Percentiles rank a stretch among this genome's conserved stretches.
Conservation (phyloP, 2,113 vertebrate genomes). For the Cygnus atratus region DNA sequence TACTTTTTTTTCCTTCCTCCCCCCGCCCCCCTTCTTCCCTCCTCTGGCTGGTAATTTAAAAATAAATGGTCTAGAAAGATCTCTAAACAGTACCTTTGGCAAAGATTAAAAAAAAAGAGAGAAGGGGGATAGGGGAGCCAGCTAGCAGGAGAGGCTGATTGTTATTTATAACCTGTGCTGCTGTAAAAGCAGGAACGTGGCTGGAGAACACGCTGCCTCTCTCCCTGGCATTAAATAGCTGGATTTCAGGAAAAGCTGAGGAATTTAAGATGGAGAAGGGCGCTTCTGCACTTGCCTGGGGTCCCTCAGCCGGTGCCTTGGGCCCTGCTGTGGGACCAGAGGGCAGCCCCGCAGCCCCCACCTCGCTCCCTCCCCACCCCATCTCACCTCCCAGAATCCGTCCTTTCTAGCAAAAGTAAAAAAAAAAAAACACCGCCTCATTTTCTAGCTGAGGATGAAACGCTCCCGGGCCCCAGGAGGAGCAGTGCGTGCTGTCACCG, state of each 20-base stretch:
- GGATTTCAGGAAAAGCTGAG: conserved; percentile 4
- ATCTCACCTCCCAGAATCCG: not conserved
- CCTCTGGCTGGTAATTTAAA: conserved; percentile 83
- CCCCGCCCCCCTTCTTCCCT: conserved; percentile 57
- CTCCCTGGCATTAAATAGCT: not conserved
- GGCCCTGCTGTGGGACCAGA: not conserved
- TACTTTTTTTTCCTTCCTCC: not conserved
- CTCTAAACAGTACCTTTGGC: conserved; percentile 82
- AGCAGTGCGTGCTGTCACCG: no score
- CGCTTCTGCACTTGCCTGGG: not conserved
- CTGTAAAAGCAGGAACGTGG: conserved; percentile 12
- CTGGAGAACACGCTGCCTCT: not conserved
- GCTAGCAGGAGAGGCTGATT: conserved; percentile 43
- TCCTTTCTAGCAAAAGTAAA: not conserved
- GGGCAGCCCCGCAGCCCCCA: not conserved
- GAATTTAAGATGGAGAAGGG: not conserved
- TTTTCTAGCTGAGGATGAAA: not conserved
- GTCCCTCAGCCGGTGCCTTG: not conserved
- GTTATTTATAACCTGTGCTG: conserved; percentile 66
- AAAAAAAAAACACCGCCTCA: no score
- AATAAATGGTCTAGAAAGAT: conserved; percentile 85
- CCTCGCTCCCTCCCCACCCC: no score
- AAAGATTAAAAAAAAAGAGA: conserved; percentile 71
- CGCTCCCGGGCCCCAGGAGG: no score
- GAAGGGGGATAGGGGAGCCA: conserved; percentile 25